Evolutionary conservation across 2,888 invertebrate species (phyloP), one percentile per base, ranked within the genome.

Genomic region (Mesodorylaimus sp.): DNA sequence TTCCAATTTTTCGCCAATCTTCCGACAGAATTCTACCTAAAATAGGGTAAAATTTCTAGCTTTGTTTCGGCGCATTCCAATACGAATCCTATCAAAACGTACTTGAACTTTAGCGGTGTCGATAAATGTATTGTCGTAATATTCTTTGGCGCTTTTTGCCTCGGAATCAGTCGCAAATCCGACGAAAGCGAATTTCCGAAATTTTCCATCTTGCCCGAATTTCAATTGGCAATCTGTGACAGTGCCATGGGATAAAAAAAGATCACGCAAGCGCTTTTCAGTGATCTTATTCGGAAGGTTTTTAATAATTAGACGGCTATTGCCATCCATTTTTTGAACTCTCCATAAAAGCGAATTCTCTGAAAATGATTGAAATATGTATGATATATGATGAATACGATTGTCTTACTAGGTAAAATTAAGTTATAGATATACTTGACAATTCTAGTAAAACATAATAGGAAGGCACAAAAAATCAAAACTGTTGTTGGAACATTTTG

Each of bases 201-300:
- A 95, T 64, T 79, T 79, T 7, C 93, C 91, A 72, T 85, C 80
- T 58, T 80, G 77, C 1, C 86, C 87, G 62, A 82, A 91, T 67
- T 93, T 95, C 5, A 95, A 69, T 61, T 87, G 84, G 5, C 91
- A 77, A 71, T 97, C 95, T 5, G 93, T 95, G 7, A 97, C 47
- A 5, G 52, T 45, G 10, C 62, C 64, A 42, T 54, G 58, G 21
- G 5, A 13, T 5, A 21, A n/a, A 26, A n/a, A 48, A 46, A 48
- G 5, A 46, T 44, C 3, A 3, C 25, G 3, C n/a, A 47, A 44
- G 10, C 29, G 26, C 23, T 47, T 41, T 10, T 13, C 41, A 3
- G 39, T 47, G n/a, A 38, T 26, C 7, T 24, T 43, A 3, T n/a
- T 24, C 23, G 47, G 47, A 10, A 47, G 27, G 24, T 47, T 47